Evolutionary conservation across 1,140 invertebrate species (phyloP).

Genomic region (Holcopasites calliopsidis): DNA sequence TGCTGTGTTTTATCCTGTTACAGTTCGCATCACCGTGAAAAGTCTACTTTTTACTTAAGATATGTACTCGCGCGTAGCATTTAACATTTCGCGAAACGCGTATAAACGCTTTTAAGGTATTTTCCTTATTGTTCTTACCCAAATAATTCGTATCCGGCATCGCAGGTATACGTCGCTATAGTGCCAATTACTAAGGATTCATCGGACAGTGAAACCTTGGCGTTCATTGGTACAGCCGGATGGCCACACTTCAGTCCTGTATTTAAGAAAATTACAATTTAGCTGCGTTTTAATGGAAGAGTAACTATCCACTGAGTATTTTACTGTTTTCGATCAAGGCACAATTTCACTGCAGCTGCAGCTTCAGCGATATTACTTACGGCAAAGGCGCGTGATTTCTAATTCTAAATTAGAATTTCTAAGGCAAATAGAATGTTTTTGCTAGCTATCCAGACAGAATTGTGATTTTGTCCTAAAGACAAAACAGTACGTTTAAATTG

Average conservation of each 20-base stretch:
- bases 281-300: background rate
- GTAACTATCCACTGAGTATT: background rate
- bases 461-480: too few species aligned
- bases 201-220: constrained; percentile 82
- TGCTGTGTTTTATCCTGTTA: background rate
- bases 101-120: too few species aligned
- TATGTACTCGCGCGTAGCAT: background rate
- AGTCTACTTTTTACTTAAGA: background rate
- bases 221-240: constrained; percentile 91
- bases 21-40: background rate
- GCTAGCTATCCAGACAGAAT: background rate
- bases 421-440: background rate
- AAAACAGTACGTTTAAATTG: background rate
- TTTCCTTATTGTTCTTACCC: constrained; percentile 76
- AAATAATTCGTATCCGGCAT: constrained; percentile 89
- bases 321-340: background rate
- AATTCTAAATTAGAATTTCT: too few species aligned
- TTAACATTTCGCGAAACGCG: background rate
- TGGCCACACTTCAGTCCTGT: constrained; percentile 85
- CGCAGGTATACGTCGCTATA: constrained; percentile 89
- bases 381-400: background rate
- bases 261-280: constrained; percentile 60
- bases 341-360: background rate
- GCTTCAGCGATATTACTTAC: background rate
- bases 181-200: constrained; percentile 81